Base-by-base conservation (phyloP, 2,888 invertebrate species). In the Pegoplata infirma region DNA sequence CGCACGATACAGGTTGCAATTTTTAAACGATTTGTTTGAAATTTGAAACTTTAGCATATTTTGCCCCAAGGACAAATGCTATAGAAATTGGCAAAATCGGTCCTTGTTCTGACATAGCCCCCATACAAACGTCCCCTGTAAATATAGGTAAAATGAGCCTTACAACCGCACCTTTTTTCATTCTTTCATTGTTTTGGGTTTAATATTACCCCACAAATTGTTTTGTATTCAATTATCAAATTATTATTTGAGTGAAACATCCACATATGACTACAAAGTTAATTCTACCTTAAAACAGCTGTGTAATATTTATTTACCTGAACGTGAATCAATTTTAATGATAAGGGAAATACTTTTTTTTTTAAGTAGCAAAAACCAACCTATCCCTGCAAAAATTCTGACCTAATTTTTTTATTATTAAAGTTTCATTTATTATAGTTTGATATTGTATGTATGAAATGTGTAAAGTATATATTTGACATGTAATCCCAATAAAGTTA, bases 381-480 rank as follows among this genome's bases (percentile, higher is more conserved):
- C 67, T 49, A 77, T 72, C 36, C 59, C 55, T 77, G 67, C 12
- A 59, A 59, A n/a, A 56, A 63, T 72, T 47, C 76, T 61, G 66
- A 72, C 76, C 76, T 61, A 72, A 76, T 64, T 76, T 63, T 14
- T 2, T 3, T 32, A n/a, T 40, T 68, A 61, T 67, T 47, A 75
- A 68, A 75, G 46, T 53, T 53, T 46, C 40, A 53, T 5, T 46
- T 19, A 21, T 21, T n/a, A n/a, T 21, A 10, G n/a, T n/a, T 51
- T 10, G 6, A 1, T 6, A 17, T 19, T 19, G 10, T 47, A 17
- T 47, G 6, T 47, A 7, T 16, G 16, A 14, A 23, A n/a, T n/a
- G 25, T 51, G 5, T 51, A 7, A 12, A 21, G n/a, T 36, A 46
- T 40, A 36, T 5, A 51, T 36, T 58, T 66, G 53, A 32, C 59